Conservation (phyloP, 2,888 invertebrate genomes). For the Eupithecia centaureata region DNA sequence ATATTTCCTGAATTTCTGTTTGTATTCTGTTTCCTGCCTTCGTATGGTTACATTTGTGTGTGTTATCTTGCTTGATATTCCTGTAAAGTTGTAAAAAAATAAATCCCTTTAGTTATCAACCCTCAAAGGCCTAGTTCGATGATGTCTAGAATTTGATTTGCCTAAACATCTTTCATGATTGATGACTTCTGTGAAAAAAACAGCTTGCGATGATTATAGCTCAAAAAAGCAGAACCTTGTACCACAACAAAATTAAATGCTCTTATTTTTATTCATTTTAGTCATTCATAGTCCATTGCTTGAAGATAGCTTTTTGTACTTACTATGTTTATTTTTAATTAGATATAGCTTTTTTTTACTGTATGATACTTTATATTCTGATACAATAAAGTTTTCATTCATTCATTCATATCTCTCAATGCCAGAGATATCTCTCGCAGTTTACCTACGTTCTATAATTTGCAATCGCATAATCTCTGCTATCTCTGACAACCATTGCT, state of each 20-base stretch:
- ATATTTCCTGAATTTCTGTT: no score
- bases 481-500: conserved; percentile 40
- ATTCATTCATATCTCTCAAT: no score
- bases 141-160: not conserved
- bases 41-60: no score
- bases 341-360: no score
- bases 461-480: conserved; percentile 1
- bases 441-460: conserved; percentile 7
- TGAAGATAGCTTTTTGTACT: no score
- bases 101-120: not conserved
- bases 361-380: no score
- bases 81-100: not conserved
- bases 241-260: not conserved
- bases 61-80: not conserved
- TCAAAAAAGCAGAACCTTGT: not conserved
- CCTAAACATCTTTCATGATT: not conserved
- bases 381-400: no score
- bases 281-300: not conserved
- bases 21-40: no score
- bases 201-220: not conserved
- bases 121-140: not conserved
- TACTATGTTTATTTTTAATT: no score
- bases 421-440: not conserved
- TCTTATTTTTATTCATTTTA: not conserved
- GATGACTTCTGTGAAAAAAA: not conserved